A percentile compares a stretch with the other conserved stretches of the same genome.
phyloP scores from a whole-genome alignment of 1,140 invertebrate genomes.

The Maconellicoccus hirsutus region DNA sequence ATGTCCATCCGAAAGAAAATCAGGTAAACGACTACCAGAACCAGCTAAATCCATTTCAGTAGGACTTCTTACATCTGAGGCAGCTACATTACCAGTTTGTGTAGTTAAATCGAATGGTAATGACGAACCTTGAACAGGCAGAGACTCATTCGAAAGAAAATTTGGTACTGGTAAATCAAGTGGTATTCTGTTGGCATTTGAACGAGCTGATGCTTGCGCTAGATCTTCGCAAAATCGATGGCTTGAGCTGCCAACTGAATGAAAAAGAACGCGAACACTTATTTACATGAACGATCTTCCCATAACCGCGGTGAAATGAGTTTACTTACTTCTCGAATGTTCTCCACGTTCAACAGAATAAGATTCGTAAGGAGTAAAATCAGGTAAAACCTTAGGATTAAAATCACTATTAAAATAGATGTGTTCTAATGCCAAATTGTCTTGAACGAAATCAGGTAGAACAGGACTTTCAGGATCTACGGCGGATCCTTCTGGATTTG shows the following conservation, averaged over 20 bases:
- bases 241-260: background rate
- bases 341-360: background rate
- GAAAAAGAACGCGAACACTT: too few species aligned
- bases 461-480: slow-evolving; percentile 34
- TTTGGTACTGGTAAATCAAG: slow-evolving; percentile 12
- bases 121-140: background rate
- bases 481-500: slow-evolving; percentile 24
- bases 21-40: background rate
- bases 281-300: too few species aligned
- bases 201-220: background rate
- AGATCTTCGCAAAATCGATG: background rate
- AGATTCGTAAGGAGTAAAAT: background rate
- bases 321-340: background rate
- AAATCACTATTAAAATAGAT: slow-evolving; percentile 24
- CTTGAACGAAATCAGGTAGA: slow-evolving; percentile 48
- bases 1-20: slow-evolving; percentile 14
- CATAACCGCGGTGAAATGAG: background rate
- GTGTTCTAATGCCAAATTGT: slow-evolving; percentile 44
- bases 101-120: slow-evolving; percentile 14
- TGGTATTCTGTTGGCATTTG: background rate
- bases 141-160: background rate
- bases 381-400: background rate
- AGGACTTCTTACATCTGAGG: background rate
- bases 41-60: background rate
- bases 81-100: background rate